phyloP scores from a whole-genome alignment of 2,797 vertebrate genomes.

The Acipenser ruthenus region DNA sequence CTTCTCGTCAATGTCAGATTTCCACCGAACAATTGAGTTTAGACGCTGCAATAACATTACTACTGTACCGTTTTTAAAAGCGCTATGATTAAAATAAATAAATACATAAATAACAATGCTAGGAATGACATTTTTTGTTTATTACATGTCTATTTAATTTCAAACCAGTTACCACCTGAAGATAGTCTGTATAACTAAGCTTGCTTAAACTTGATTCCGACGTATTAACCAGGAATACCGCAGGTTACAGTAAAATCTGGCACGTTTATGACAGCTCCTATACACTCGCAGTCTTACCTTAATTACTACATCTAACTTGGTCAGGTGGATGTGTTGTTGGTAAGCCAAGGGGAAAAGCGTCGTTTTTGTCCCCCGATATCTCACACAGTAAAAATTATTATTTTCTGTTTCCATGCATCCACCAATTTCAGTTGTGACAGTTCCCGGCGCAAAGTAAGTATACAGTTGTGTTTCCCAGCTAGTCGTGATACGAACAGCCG shows the following conservation, averaged over 20 bases:
- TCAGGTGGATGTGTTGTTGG: constrained; percentile 66
- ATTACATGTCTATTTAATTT: no score
- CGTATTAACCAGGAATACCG: neutral
- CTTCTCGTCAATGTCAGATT: no score
- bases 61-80: no score
- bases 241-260: no score
- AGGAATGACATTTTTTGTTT: no score
- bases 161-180: no score
- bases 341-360: constrained; percentile 36
- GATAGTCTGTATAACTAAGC: neutral
- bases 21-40: no score
- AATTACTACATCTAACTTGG: constrained; percentile 69
- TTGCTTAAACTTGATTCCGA: neutral
- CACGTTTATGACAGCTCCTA: no score
- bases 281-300: constrained; percentile 51
- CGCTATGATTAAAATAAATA: no score
- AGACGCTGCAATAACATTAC: no score
- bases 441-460: constrained; percentile 45
- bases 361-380: constrained; percentile 28
- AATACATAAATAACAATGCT: no score
- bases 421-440: constrained; percentile 64
- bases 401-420: constrained; percentile 41
- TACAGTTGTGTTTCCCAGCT: constrained; percentile 47
- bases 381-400: constrained; percentile 30
- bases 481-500: constrained; percentile 51